These are phyloP conservation scores for Guaruba guarouba DNA, from an alignment of 2,113 vertebrate genomes.

Conservation along the genomic window DNA sequence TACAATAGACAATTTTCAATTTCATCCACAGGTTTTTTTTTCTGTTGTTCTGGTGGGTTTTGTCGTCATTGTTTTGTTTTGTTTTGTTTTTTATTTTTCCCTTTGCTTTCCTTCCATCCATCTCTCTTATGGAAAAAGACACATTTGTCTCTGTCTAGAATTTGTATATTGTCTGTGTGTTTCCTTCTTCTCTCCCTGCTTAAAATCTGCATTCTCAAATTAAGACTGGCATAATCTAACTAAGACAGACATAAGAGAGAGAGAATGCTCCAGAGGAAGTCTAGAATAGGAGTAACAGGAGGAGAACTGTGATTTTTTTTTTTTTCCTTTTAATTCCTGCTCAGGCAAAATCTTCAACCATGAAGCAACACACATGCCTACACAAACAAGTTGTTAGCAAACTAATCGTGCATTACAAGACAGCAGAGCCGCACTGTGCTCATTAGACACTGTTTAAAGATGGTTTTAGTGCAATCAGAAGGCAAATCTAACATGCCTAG, in stretches of 20 bases:
- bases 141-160: slow-evolving; percentile 38
- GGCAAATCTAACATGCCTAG: slow-evolving; percentile 52
- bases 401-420: slow-evolving; percentile 69
- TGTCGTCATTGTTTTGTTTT: no score
- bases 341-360: slow-evolving; percentile 55
- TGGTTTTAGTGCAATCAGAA: slow-evolving; percentile 33
- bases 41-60: neutral
- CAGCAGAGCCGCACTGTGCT: slow-evolving; percentile 42
- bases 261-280: slow-evolving; percentile 16
- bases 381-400: slow-evolving; percentile 52
- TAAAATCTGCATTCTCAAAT: slow-evolving; percentile 35
- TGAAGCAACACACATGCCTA: slow-evolving; percentile 31
- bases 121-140: neutral
- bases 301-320: neutral
- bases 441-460: slow-evolving; percentile 55
- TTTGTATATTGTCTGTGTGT: neutral
- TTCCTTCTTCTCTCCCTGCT: neutral
- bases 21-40: neutral
- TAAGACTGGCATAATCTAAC: slow-evolving; percentile 39
- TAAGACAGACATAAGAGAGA: slow-evolving; percentile 53
- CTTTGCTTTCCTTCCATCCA: neutral
- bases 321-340: neutral
- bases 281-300: slow-evolving; percentile 24
- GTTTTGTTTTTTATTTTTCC: no score
- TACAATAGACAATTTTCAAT: neutral